Conservation (phyloP, 2,888 invertebrate species). For the Epinotia bilunana region DNA sequence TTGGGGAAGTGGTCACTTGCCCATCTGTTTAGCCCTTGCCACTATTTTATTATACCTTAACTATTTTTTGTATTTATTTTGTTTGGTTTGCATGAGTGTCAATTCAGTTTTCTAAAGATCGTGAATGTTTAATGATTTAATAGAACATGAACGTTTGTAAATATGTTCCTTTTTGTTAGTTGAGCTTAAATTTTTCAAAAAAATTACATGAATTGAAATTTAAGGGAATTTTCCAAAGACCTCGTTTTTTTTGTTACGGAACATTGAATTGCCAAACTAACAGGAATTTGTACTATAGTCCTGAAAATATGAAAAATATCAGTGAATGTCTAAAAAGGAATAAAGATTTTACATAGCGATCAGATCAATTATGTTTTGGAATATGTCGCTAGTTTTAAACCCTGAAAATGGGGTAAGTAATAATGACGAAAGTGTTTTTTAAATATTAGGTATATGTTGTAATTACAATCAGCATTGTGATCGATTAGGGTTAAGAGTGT, state of each 20-base stretch:
- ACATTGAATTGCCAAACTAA: neutral
- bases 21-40: conserved; percentile 64
- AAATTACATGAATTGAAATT: too few species aligned
- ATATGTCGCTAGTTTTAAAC: neutral
- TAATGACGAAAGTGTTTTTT: conserved; percentile 9
- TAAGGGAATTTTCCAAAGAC: neutral
- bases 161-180: neutral
- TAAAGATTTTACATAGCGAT: conserved; percentile 1
- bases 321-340: neutral
- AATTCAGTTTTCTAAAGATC: neutral
- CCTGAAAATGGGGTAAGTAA: neutral
- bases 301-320: neutral
- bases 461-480: conserved; percentile 55
- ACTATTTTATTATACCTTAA: neutral
- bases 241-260: neutral
- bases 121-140: conserved; percentile 3
- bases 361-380: conserved; percentile 7
- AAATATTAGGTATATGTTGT: conserved; percentile 12
- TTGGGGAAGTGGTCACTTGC: conserved; percentile 78
- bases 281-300: neutral
- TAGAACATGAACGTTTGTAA: neutral
- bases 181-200: neutral
- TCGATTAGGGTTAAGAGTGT: conserved; percentile 52
- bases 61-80: conserved; percentile 1
- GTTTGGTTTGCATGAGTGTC: neutral